Base-by-base conservation (phyloP, 2,888 invertebrate species). In the Panzeria rudis region DNA sequence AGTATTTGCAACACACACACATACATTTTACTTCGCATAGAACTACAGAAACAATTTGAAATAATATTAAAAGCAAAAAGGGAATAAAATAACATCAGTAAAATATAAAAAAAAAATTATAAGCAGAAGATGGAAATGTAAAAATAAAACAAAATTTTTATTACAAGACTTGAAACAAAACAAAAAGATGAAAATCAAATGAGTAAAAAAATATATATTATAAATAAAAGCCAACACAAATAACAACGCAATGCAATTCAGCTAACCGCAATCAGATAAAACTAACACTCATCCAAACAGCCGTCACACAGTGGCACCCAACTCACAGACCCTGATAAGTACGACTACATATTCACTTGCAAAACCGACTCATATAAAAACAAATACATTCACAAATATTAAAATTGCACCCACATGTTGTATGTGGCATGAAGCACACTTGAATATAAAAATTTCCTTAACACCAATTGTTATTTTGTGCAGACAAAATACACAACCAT, bases 191-290 rank as follows among this genome's bases (percentile, higher is more conserved):
- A 52, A 64, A 62, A 50, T 61, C 32, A 50, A 68, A n/a, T 4
- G 38, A 41, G 20, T 13, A 66, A 73, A 20, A 50, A 17, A 47
- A 32, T 20, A 50, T 44, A n/a, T 17, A 13, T 44, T 29, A 73
- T 50, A 66, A 73, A 59, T 66, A 72, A 80, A 80, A 64, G 41
- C 66, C 73, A 73, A 73, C 47, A 41, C 56, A 64, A 82, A 82
- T 32, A 82, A 76, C 64, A 77, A 64, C 47, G 66, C 73, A 81
- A 75, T 54, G 61, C 81, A 52, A 50, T 81, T 81, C 82, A 82
- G 76, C 47, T 77, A 83, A 83, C 82, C 82, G 56, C 82, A 83
- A 64, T 76, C 76, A 72, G 82, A 77, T 77, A 77, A 56, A 82
- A 71, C 47, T 64, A 76, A 50, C 54, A 76, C 75, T 29, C 29